A percentile compares a stretch with the other conserved stretches of the same genome.
Evolutionary conservation across 1,140 invertebrate species (phyloP).

Genomic region (Neelides sp.): DNA sequence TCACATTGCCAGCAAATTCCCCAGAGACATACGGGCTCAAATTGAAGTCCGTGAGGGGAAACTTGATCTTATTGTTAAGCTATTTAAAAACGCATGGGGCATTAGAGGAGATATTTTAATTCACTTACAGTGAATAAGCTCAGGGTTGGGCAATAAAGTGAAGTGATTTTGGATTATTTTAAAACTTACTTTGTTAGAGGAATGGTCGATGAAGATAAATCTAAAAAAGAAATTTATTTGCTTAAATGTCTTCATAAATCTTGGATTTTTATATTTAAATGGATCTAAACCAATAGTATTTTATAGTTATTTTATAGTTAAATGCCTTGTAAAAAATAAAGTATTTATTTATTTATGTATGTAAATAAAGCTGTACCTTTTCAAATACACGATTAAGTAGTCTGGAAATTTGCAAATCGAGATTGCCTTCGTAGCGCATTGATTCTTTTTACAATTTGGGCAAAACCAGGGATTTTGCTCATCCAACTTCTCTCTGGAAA

Average conservation of each 20-base stretch:
- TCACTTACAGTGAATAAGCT: too few species aligned
- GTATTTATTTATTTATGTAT: not conserved
- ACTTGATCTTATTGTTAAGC: conserved; percentile 52
- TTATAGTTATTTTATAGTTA: too few species aligned
- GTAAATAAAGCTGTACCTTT: conserved; percentile 41
- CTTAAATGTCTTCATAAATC: too few species aligned
- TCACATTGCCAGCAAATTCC: conserved; percentile 11
- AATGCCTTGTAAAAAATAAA: too few species aligned
- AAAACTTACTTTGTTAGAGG: conserved; percentile 57
- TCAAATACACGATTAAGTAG: conserved; percentile 56
- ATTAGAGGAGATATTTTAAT: too few species aligned
- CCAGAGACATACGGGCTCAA: conserved; percentile 36
- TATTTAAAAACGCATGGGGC: too few species aligned
- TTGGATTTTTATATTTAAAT: too few species aligned
- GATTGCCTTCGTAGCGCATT: conserved; percentile 55
- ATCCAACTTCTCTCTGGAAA: conserved; percentile 50
- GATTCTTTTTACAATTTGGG: conserved; percentile 51
- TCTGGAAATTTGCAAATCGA: conserved; percentile 56
- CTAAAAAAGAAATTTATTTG: too few species aligned
- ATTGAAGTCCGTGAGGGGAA: conserved; percentile 48
- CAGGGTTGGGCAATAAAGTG: too few species aligned
- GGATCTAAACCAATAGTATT: too few species aligned
- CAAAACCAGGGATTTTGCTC: conserved; percentile 60
- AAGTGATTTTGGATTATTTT: too few species aligned
- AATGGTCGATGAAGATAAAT: conserved; percentile 55